phyloP scores from a whole-genome alignment of 1,140 invertebrate species.

The Pseudachorutes palmiensis region DNA sequence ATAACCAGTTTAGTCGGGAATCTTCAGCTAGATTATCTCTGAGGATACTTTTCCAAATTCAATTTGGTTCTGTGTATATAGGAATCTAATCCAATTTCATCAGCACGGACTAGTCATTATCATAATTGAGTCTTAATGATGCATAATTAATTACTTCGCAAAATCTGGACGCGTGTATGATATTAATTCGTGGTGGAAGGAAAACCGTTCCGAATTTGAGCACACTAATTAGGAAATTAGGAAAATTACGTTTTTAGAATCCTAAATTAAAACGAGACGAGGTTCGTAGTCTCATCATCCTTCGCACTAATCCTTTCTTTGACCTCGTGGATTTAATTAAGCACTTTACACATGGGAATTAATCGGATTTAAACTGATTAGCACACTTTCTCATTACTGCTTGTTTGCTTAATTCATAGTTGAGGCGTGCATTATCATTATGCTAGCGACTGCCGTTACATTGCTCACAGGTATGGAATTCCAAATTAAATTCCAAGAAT shows the following conservation, averaged over 20 bases:
- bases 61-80: no score
- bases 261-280: not conserved
- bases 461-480: conserved; percentile 88
- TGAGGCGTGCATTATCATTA: conserved; percentile 64
- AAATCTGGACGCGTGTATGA: not conserved
- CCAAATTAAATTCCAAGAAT: no score
- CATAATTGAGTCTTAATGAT: not conserved
- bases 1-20: no score
- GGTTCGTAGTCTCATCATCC: not conserved
- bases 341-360: not conserved
- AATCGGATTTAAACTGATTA: no score
- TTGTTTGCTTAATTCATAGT: conserved; percentile 45
- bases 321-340: not conserved
- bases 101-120: no score
- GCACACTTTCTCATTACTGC: not conserved
- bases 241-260: no score
- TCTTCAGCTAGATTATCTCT: no score
- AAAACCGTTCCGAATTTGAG: no score
- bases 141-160: not conserved
- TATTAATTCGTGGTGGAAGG: not conserved
- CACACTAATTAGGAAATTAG: no score
- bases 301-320: not conserved
- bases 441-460: conserved; percentile 81
- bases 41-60: no score
- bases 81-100: no score